Base-by-base conservation (phyloP, 2,888 invertebrate genomes). In the Herminia tarsipennalis region DNA sequence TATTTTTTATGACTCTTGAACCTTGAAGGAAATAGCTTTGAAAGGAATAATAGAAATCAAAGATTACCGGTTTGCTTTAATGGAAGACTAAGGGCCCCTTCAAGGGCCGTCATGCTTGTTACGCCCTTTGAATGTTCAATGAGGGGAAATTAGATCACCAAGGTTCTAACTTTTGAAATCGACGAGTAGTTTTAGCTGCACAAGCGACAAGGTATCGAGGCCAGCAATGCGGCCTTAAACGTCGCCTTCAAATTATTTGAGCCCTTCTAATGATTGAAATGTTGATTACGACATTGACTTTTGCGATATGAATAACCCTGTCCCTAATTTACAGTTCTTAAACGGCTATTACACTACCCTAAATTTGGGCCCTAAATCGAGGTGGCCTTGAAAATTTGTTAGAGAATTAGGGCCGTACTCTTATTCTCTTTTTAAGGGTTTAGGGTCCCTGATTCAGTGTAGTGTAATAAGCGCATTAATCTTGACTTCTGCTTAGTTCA, bases 111-210 rank as follows among this genome's bases (percentile, higher is more conserved):
- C 78, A 78, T 75, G 78, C 74, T 80, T 69, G 84, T 83, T 82
- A 88, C 87, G 85, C 85, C 79, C 72, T 82, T 80, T 88, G 90
- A 88, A 91, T 91, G 67, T 70, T 86, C 84, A 90, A 91, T 89
- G 85, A 90, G 76, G 86, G 83, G 90, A 91, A 91, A 90, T 90
- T 88, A 78, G 88, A 85, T 78, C 83, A 87, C 70, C 88, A 87
- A 90, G 88, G 90, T 86, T 82, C 75, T 58, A 78, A 79, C 84
- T 88, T 89, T 90, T 87, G 90, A 88, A 90, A 91, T 84, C 85
- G 65, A 76, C 77, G 57, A 78, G 83, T 84, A 83, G 83, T 78
- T 80, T 68, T 70, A 66, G 71, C 69, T 72, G 70, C 76, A 74
- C 79, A 73, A 71, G 72, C 75, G 74, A 73, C 75, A 80, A 74